Evolutionary conservation across 2,797 vertebrate genomes (phyloP).

Genomic region (Pangasius krempfi): DNA sequence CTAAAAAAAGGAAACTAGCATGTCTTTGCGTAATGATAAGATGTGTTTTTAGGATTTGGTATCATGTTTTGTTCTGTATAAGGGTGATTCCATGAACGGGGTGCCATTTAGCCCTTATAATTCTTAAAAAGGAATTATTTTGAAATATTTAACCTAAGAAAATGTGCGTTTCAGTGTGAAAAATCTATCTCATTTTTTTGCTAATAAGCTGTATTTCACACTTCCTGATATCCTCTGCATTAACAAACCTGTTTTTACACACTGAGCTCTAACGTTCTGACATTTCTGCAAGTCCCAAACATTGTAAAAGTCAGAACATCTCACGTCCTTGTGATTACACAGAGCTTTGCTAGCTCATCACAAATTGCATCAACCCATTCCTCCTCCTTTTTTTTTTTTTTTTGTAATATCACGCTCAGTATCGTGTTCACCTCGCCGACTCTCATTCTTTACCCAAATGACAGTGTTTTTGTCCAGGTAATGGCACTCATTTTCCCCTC

Average conservation of each 20-base stretch:
- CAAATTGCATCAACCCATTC: conserved; percentile 53
- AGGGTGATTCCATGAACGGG: not conserved
- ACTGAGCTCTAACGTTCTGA: not conserved
- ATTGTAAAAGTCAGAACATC: not conserved
- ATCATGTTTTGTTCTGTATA: not conserved
- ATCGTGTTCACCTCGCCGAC: conserved; percentile 50
- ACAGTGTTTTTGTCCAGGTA: conserved; percentile 63
- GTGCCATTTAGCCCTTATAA: not conserved
- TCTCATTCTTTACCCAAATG: conserved; percentile 63
- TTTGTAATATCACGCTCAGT: conserved; percentile 56
- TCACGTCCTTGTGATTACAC: conserved; percentile 35
- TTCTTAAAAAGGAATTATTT: not conserved
- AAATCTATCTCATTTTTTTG: not conserved
- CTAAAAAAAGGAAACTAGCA: not conserved
- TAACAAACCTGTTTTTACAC: not conserved
- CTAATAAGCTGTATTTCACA: not conserved
- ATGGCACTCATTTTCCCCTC: conserved; percentile 63
- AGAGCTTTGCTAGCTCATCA: conserved; percentile 23
- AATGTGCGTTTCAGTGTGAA: not conserved
- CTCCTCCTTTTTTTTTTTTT: conserved; percentile 29
- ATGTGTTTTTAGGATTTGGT: not conserved
- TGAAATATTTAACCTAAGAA: not conserved
- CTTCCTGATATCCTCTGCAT: not conserved
- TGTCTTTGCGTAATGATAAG: not conserved
- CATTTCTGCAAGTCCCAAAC: not conserved